Evolutionary conservation across 2,888 invertebrate genomes (phyloP).

Genomic region (Drosophila hamatofila): DNA sequence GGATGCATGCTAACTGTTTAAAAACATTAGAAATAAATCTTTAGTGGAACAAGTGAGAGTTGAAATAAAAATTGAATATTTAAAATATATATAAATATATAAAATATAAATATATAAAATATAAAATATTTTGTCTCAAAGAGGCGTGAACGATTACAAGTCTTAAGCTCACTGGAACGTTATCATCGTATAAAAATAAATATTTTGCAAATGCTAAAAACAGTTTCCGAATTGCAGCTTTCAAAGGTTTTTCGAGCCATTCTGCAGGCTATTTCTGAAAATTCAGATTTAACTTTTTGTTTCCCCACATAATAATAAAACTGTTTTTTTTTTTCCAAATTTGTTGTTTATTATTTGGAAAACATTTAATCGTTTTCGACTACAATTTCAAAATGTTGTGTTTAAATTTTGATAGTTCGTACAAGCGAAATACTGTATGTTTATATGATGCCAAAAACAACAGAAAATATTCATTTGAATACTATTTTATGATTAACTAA

Average conservation of each 20-base stretch:
- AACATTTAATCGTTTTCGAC: not conserved
- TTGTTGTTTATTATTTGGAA: not conserved
- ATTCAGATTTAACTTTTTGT: not conserved
- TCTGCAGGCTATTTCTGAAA: not conserved
- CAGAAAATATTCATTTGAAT: not conserved
- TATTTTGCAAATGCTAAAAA: too few species aligned
- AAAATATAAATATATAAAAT: too few species aligned
- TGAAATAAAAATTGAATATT: too few species aligned
- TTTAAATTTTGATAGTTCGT: conserved; percentile 6
- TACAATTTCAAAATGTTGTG: conserved; percentile 7
- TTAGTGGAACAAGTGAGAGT: too few species aligned
- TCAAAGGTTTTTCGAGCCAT: too few species aligned
- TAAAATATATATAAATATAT: too few species aligned
- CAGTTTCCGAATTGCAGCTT: not conserved
- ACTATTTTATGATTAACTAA: not conserved
- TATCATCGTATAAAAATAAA: too few species aligned
- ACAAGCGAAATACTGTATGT: not conserved
- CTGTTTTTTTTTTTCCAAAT: not conserved
- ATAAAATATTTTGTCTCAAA: too few species aligned
- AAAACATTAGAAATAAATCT: too few species aligned
- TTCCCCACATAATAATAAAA: not conserved
- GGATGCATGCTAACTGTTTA: too few species aligned
- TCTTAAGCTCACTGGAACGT: too few species aligned
- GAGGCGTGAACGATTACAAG: too few species aligned
- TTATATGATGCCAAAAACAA: not conserved